These are phyloP conservation scores for Agrilus mali DNA, from an alignment of 2,888 invertebrate genomes.

Conservation along the genomic window DNA sequence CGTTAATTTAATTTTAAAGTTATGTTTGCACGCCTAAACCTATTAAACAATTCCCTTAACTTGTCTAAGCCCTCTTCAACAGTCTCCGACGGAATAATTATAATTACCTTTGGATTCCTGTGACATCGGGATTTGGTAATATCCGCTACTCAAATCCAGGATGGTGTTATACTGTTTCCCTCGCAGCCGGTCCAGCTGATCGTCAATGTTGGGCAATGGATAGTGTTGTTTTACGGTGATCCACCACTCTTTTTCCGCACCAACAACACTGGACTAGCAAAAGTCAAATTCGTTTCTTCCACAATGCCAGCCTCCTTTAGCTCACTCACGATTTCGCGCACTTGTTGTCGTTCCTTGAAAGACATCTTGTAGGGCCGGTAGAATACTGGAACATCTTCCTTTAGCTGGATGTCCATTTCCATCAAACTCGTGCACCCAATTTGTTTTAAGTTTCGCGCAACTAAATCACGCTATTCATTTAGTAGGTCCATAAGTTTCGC, in stretches of 20 bases:
- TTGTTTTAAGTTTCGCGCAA: constrained; percentile 9
- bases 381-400: constrained; percentile 11
- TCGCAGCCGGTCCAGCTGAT: too few relatives aligned
- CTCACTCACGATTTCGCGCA: constrained; percentile 14
- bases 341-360: constrained; percentile 10
- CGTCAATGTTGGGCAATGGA: constrained; percentile 18
- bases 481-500: neutral
- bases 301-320: constrained; percentile 9
- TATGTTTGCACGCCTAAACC: too few relatives aligned
- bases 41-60: too few relatives aligned
- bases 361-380: constrained; percentile 19
- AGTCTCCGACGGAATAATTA: too few relatives aligned
- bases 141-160: too few relatives aligned
- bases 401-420: constrained; percentile 16
- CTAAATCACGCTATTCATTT: constrained; percentile 5
- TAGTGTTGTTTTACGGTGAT: constrained; percentile 17
- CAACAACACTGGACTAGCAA: constrained; percentile 7
- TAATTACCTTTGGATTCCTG: too few relatives aligned
- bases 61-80: too few relatives aligned
- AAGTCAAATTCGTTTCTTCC: constrained; percentile 12
- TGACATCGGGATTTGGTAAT: too few relatives aligned
- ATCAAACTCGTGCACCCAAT: constrained; percentile 8
- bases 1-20: too few relatives aligned
- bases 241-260: constrained; percentile 12
- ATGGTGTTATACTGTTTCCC: too few relatives aligned